phyloP scores from a whole-genome alignment of 2,113 vertebrate genomes.

The Cheirogaleus medius region DNA sequence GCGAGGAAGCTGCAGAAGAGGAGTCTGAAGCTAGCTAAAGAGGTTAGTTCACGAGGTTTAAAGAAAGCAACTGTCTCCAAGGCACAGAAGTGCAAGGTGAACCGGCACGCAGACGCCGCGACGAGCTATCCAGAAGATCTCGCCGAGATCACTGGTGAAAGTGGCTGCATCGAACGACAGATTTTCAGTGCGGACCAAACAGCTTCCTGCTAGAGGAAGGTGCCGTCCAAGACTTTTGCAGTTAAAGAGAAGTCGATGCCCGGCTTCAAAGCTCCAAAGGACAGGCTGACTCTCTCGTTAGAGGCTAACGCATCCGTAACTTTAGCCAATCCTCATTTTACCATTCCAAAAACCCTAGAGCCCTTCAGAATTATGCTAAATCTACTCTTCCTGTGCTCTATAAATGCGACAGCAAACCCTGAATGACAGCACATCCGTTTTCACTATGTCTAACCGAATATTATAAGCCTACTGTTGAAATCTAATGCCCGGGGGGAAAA shows the following conservation, averaged over 20 bases:
- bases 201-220: neutral
- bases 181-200: neutral
- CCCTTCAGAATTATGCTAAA: neutral
- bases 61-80: neutral
- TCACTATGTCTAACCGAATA: neutral
- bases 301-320: neutral
- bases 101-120: neutral
- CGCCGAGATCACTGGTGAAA: neutral
- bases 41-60: neutral
- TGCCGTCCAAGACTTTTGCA: neutral
- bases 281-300: neutral
- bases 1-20: neutral
- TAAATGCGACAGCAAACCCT: neutral
- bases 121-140: neutral
- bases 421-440: neutral
- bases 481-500: neutral
- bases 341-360: neutral
- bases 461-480: neutral
- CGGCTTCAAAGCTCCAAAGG: neutral
- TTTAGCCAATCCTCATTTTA: neutral
- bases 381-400: neutral
- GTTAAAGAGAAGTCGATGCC: neutral
- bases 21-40: neutral
- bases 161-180: neutral
- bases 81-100: neutral